These are phyloP conservation scores for Gastracanthus pulcherrimus DNA, from an alignment of 2,888 invertebrate species.

Conservation along the genomic window DNA sequence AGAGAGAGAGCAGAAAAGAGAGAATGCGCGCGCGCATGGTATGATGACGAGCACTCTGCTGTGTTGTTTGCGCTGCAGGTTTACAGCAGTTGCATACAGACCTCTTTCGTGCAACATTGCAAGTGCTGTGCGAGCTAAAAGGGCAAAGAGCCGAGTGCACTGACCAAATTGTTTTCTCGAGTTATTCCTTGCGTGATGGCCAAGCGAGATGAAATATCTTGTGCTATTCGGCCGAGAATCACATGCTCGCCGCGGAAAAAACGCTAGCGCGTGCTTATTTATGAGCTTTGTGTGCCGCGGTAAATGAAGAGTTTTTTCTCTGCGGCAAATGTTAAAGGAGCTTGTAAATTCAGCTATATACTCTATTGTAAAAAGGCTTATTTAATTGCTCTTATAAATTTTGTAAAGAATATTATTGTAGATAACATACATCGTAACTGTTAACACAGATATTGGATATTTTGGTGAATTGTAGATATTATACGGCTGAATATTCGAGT, in stretches of 20 bases:
- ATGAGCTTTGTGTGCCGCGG: neutral
- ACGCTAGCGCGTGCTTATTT: conserved; percentile 7
- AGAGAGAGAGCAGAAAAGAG: neutral
- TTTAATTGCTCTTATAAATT: too few species aligned
- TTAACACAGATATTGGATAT: too few species aligned
- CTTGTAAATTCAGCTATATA: conserved; percentile 11
- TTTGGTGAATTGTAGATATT: too few species aligned
- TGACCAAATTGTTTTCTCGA: conserved; percentile 9
- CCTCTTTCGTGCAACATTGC: too few species aligned
- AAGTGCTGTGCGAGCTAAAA: neutral
- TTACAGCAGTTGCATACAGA: too few species aligned
- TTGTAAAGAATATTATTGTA: too few species aligned
- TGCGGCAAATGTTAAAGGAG: neutral
- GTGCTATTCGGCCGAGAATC: neutral
- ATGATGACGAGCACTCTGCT: too few species aligned
- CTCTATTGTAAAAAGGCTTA: too few species aligned
- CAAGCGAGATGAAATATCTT: conserved; percentile 3
- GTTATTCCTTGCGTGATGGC: conserved; percentile 4
- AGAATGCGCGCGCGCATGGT: neutral
- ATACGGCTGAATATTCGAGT: too few species aligned
- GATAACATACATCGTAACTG: too few species aligned
- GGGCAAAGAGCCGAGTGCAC: too few species aligned
- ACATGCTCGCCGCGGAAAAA: conserved; percentile 2
- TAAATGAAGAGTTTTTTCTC: conserved; percentile 4
- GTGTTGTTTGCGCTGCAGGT: too few species aligned